A percentile compares a stretch with the other conserved stretches of the same genome.
These are phyloP conservation scores for Oplegnathus fasciatus DNA, from an alignment of 2,113 vertebrate species.

Conservation along the genomic window DNA sequence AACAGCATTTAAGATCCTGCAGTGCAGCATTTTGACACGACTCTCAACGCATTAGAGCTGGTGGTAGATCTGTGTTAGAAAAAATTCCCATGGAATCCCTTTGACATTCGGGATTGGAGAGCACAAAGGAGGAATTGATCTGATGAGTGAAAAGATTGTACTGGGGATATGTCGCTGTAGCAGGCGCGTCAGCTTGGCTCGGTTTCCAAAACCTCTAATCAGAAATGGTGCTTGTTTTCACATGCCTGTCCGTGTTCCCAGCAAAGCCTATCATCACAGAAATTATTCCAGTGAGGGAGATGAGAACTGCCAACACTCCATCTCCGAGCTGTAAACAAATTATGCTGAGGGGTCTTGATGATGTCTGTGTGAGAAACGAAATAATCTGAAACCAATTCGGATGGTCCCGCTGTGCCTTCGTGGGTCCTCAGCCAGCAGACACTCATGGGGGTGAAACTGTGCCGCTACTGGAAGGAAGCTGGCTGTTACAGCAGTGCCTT, in stretches of 20 bases:
- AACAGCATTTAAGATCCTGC: slow-evolving; percentile 12
- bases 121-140: slow-evolving; percentile 46
- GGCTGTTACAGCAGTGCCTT: background rate
- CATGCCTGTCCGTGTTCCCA: slow-evolving; percentile 63
- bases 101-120: slow-evolving; percentile 45
- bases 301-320: slow-evolving; percentile 63
- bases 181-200: slow-evolving; percentile 32
- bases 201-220: slow-evolving; percentile 58
- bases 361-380: slow-evolving; percentile 63
- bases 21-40: slow-evolving; percentile 28
- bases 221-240: slow-evolving; percentile 68
- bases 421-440: slow-evolving; percentile 38
- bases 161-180: slow-evolving; percentile 7
- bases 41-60: slow-evolving; percentile 13
- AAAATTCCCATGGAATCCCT: slow-evolving; percentile 23
- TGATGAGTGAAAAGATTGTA: slow-evolving; percentile 41
- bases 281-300: slow-evolving; percentile 75
- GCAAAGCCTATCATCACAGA: slow-evolving; percentile 76
- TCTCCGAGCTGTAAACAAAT: slow-evolving; percentile 77
- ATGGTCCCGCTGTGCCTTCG: slow-evolving; percentile 48
- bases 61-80: background rate
- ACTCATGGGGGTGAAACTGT: slow-evolving; percentile 8
- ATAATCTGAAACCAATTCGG: slow-evolving; percentile 60
- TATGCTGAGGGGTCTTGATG: slow-evolving; percentile 67
- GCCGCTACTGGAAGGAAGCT: background rate